Evolutionary conservation across 1,140 invertebrate genomes (phyloP).

Genomic region (Phthorimaea operculella): DNA sequence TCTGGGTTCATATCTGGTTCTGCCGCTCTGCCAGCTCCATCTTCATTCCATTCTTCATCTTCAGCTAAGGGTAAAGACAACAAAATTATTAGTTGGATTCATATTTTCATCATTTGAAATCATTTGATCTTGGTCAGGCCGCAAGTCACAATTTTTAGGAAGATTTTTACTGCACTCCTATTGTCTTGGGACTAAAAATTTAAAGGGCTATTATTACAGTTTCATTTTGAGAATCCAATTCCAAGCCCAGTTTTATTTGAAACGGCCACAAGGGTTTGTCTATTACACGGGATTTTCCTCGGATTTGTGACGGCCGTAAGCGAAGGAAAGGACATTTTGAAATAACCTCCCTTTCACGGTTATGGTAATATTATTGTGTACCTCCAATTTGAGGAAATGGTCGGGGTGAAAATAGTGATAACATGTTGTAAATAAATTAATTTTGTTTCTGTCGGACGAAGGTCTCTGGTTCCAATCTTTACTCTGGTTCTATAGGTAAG

Average conservation of each 20-base stretch:
- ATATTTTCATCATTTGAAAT: too few species aligned
- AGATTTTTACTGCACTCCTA: too few species aligned
- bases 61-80: conserved; percentile 27
- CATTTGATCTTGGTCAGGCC: too few species aligned
- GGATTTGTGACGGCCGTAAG: conserved; percentile 29
- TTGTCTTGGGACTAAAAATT: too few species aligned
- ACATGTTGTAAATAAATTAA: conserved; percentile 1
- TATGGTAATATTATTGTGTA: conserved; percentile 47
- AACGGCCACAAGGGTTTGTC: background rate
- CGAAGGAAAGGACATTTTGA: conserved; percentile 20
- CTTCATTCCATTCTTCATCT: conserved; percentile 52
- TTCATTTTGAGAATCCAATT: conserved; percentile 10
- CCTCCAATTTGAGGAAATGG: conserved; percentile 35
- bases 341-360: conserved; percentile 29
- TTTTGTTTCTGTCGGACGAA: too few species aligned
- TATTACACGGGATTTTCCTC: conserved; percentile 31
- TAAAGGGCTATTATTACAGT: too few species aligned
- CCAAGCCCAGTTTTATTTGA: conserved; percentile 9
- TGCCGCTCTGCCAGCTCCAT: conserved; percentile 18
- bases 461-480: too few species aligned
- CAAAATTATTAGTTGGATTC: too few species aligned
- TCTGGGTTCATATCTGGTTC: conserved; percentile 11
- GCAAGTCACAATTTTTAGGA: too few species aligned
- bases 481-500: too few species aligned
- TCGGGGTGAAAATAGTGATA: conserved; percentile 1